A percentile compares a stretch with the other conserved stretches of the same genome.
These are phyloP conservation scores for Cervus canadensis DNA, from an alignment of 2,113 vertebrate genomes.

Conservation along the genomic window DNA sequence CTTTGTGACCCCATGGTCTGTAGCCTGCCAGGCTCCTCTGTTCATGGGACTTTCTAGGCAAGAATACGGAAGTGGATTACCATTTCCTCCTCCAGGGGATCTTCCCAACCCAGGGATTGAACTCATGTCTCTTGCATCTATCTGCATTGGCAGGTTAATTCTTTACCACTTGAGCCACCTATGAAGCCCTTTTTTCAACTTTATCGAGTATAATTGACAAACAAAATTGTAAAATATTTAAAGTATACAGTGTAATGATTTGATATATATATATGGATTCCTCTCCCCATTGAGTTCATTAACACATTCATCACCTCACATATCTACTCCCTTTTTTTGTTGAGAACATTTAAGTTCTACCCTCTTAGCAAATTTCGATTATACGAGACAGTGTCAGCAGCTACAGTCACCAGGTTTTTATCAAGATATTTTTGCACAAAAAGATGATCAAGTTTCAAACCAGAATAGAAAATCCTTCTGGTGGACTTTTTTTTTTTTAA, in stretches of 20 bases:
- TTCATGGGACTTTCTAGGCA: background rate
- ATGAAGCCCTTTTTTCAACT: background rate
- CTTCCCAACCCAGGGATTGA: background rate
- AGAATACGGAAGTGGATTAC: background rate
- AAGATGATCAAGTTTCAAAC: background rate
- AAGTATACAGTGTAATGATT: background rate
- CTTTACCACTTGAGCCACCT: background rate
- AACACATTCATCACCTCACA: background rate
- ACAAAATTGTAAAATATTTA: background rate
- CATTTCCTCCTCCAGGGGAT: background rate
- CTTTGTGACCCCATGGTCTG: background rate
- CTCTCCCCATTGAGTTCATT: background rate
- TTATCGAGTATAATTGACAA: background rate
- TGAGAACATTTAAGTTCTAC: background rate
- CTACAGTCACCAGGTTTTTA: background rate
- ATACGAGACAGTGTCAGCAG: background rate
- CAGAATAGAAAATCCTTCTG: constrained; percentile 6
- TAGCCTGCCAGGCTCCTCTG: background rate
- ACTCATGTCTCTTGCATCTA: background rate
- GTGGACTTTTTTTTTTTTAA: background rate
- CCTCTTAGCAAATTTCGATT: background rate
- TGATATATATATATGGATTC: background rate
- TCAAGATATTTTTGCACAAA: background rate
- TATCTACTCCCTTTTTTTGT: background rate
- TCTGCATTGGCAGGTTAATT: background rate